Base-by-base conservation (phyloP, 1,140 invertebrate species). In the Mylabris phalerata region DNA sequence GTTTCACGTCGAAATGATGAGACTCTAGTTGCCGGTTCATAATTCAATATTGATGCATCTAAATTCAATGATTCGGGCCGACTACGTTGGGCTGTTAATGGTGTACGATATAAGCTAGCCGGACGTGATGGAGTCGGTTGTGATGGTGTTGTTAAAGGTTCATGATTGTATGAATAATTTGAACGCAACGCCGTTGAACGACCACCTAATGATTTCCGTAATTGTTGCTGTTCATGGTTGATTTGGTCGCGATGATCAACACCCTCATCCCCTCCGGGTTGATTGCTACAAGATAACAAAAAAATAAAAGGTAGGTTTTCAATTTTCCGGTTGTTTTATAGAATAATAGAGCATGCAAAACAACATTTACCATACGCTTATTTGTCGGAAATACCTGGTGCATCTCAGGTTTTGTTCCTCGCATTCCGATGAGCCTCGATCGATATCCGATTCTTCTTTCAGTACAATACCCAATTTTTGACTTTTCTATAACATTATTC, bases 1-100 rank as follows among this genome's bases (percentile, higher is more conserved):
- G 84, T 87, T 63, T 93, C 90, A 49, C 87, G 77, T 56, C 84
- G 75, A 55, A 85, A 77, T 9, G 84, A 84, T 2, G 83, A 84
- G 0, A 85, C 83, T 48, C 83, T 69, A 58, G 75, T 76, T 6
- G 78, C 66, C 7, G 70, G 67, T 50, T 75, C 70, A 44, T 65
- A 72, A 41, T 73, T 72, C 50, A 73, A 49, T 10, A 70, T 63
- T 27, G 66, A 61, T 7, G 69, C 62, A 47, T 73, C 73, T 24
- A 73, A 41, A 48, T 70, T 59, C 9, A 72, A 49, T 6, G 66
- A 63, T 56, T 72, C 71, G 6, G 67, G 66, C 48, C 67, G 59
- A 1, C 68, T 57, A n/a, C 70, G 54, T 6, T 61, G 46, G 7
- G 62, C 9, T 10, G 41, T 42, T 32, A 42, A 42, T 26, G 48